Percentiles rank a stretch among this genome's conserved stretches.
Evolutionary conservation across 2,888 invertebrate genomes (phyloP).

Genomic region (Anthophora plumipes): DNA sequence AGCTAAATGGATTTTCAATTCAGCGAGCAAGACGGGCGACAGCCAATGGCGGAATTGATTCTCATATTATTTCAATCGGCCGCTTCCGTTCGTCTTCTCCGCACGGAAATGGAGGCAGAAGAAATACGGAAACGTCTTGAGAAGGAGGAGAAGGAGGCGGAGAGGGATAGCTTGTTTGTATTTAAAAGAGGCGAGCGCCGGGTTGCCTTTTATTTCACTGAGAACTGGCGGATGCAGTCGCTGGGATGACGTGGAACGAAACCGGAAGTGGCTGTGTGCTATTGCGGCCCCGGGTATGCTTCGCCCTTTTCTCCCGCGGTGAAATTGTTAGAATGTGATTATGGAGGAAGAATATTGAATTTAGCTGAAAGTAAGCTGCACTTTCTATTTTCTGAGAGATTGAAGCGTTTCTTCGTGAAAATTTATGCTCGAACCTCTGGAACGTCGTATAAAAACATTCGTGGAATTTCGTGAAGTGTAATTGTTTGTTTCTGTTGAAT

Average conservation of each 20-base stretch:
- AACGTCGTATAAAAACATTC: not conserved
- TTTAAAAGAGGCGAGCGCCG: slow-evolving; percentile 12
- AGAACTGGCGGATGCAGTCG: not conserved
- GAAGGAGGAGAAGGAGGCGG: no score
- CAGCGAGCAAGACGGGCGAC: not conserved
- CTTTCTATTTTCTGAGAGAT: not conserved
- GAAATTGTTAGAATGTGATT: not conserved
- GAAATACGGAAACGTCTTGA: slow-evolving; percentile 25
- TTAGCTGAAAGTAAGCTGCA: not conserved
- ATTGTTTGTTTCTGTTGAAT: not conserved
- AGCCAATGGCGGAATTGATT: slow-evolving; percentile 50
- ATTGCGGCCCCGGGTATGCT: no score
- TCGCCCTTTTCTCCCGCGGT: no score
- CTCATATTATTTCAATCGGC: slow-evolving; percentile 60
- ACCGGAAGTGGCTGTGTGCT: not conserved
- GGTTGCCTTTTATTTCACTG: not conserved
- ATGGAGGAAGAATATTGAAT: not conserved
- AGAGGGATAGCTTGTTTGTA: slow-evolving; percentile 20
- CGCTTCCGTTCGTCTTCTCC: slow-evolving; percentile 34
- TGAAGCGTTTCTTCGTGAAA: not conserved
- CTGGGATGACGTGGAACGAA: not conserved
- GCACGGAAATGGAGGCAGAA: slow-evolving; percentile 36
- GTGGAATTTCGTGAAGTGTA: not conserved
- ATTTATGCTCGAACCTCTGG: not conserved
- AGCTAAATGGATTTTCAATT: slow-evolving; percentile 57